Evolutionary conservation across 2,888 invertebrate genomes (phyloP).

Genomic region (Torymus tubicola): DNA sequence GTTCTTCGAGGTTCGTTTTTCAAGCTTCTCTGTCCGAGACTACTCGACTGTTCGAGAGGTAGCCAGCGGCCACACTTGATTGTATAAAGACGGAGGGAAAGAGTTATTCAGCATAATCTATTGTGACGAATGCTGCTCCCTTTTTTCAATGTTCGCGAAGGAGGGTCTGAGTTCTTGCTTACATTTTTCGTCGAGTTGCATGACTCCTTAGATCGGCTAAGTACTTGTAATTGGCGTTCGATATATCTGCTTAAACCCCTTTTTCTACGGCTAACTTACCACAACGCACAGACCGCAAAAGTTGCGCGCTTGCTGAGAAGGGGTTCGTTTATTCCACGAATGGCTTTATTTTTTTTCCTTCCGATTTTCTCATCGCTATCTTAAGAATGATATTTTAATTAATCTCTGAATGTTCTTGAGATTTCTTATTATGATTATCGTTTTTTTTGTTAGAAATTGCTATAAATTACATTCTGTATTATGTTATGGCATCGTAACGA

Average conservation of each 20-base stretch:
- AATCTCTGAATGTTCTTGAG: too few relatives aligned
- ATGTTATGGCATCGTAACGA: too few relatives aligned
- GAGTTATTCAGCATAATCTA: slow-evolving; percentile 45
- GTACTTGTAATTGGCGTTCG: slow-evolving; percentile 49
- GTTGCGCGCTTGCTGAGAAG: neutral
- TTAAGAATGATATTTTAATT: too few relatives aligned
- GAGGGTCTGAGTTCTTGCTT: slow-evolving; percentile 22
- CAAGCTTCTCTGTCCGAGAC: slow-evolving; percentile 33
- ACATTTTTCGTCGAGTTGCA: neutral
- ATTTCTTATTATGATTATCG: too few relatives aligned
- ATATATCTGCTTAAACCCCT: slow-evolving; percentile 47
- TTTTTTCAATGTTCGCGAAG: slow-evolving; percentile 17
- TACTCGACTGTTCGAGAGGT: slow-evolving; percentile 44
- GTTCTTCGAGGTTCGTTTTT: slow-evolving; percentile 24
- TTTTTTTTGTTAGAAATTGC: too few relatives aligned
- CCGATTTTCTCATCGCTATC: neutral
- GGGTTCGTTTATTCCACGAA: slow-evolving; percentile 45
- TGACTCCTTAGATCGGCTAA: slow-evolving; percentile 6
- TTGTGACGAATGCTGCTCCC: slow-evolving; percentile 16
- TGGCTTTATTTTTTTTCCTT: slow-evolving; percentile 50
- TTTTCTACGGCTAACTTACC: neutral
- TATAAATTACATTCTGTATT: too few relatives aligned
- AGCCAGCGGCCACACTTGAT: slow-evolving; percentile 44
- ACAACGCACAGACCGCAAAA: slow-evolving; percentile 34
- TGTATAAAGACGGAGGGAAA: slow-evolving; percentile 36